Conservation (phyloP, 2,797 vertebrate species). For the Bufotes viridis region DNA sequence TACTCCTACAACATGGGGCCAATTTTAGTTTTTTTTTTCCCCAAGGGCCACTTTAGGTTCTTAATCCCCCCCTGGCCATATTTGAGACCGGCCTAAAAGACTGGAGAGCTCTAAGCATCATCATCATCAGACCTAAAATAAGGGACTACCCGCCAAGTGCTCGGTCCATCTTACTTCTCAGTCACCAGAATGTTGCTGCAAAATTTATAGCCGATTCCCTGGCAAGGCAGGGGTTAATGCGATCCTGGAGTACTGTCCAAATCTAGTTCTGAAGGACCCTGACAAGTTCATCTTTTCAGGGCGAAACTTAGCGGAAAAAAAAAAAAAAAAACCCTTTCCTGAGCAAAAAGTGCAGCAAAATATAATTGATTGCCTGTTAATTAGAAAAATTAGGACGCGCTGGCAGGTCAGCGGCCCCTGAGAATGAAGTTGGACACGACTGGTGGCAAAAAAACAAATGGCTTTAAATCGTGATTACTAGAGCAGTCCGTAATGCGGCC, state of each 20-base stretch:
- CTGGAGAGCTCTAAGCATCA: background rate
- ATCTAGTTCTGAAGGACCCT: background rate
- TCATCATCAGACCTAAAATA: background rate
- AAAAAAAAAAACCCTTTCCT: background rate
- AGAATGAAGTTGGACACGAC: conserved; percentile 3
- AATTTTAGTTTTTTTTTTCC: no score
- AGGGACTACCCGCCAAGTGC: background rate
- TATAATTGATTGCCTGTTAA: conserved; percentile 33
- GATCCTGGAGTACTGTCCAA: background rate
- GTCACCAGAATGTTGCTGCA: background rate
- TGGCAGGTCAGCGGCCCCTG: conserved; percentile 14
- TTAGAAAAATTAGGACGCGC: conserved; percentile 21
- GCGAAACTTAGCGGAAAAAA: background rate
- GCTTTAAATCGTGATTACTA: conserved; percentile 33
- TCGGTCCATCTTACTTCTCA: background rate
- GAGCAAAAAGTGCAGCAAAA: background rate
- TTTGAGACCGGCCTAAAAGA: no score
- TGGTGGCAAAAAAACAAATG: background rate
- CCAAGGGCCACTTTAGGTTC: no score
- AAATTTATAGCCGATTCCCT: background rate
- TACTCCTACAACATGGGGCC: no score
- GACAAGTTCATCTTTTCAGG: background rate
- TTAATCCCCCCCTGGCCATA: no score
- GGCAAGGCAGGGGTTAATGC: background rate
- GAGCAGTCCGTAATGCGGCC: conserved; percentile 18